Evolutionary conservation across 2,797 vertebrate species (phyloP), one percentile per base, ranked within the genome.

Genomic region (Sebastes taczanowskii): DNA sequence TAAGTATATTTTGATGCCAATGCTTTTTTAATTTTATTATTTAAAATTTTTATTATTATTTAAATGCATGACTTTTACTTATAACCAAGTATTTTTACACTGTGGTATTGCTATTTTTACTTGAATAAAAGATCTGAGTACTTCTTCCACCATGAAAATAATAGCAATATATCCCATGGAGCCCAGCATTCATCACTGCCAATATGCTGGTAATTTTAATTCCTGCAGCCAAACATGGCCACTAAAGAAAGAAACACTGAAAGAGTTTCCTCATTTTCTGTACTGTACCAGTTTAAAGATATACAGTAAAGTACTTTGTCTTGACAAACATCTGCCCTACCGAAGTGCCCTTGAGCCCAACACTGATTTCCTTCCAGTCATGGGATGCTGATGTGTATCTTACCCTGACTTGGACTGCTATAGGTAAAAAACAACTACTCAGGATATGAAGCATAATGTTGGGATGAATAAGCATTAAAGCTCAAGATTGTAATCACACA

Each of bases 401-500:
- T 38, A 52, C 27, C 32, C 32, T 65, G 30, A 73, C 6, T 35
- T 53, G 4, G n/a, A 11, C 52, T 61, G 7, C 18, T 23, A 7
- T n/a, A 11, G 18, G 8, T 30, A n/a, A 29, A 49, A 30, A 42
- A 16, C 34, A 52, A 10, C 7, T 25, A 25, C 32, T 61, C 27
- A 62, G 22, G 20, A 16, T 35, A 70, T 61, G 67, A 65, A 77
- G 61, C 14, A 34, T 32, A 29, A 58, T 27, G 38, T 63, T 53
- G 27, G 71, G n/a, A 14, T 68, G 34, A 63, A 27, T 62, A 49
- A 76, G 22, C 53, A 23, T 58, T 35, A 32, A 76, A 64, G 27
- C 70, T 35, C 38, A 72, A 58, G 78, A 73, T 35, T 79, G 32
- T 69, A 81, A 77, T 84, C 74, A 65, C 55, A 58, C 11, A 32